Evolutionary conservation across 2,797 vertebrate species (phyloP), one percentile per base, ranked within the genome.

Genomic region (Chelmon rostratus): DNA sequence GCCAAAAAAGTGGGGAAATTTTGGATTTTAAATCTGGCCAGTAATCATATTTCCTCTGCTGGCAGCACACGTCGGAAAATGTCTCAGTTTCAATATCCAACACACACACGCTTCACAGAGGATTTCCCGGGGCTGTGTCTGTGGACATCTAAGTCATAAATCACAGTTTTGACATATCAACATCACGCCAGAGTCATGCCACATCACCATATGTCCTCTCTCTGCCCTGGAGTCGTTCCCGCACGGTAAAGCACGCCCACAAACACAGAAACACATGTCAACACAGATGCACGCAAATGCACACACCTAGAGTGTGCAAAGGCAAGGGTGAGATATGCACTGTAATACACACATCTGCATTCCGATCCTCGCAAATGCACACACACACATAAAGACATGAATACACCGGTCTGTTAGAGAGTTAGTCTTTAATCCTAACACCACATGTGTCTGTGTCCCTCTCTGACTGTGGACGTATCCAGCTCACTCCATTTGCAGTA

Each of bases 171-270:
- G 92, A 92, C 88, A 86, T 86, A 63, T 63, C 73, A 88, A 84
- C 73, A 85, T 87, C 88, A 85, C 23, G 85, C 84, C 90, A 91
- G 76, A 90, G 66, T 90, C 88, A 83, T 85, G 85, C 80, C 87
- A 88, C 87, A 89, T 89, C 73, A 66, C 89, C 92, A 93, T 92
- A 93, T 93, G 92, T 84, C 76, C 72, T 73, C 72, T 33, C 52
- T 86, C 78, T 81, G 77, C 74, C 85, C 90, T 12, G 68, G 61
- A 91, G 90, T 81, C 76, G 76, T 65, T 64, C 81, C 92, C 92
- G 93, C 91, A 91, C 93, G 85, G 71, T 78, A 68, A 84, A 82
- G 78, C 69, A 79, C 44, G 85, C 12, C 10, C 68, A 81, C 31
- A 78, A 23, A 84, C 42, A 77, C 44, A 68, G 4, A 73, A 23